Evolutionary conservation across 2,797 vertebrate genomes (phyloP).

Genomic region (Monodelphis domestica): DNA sequence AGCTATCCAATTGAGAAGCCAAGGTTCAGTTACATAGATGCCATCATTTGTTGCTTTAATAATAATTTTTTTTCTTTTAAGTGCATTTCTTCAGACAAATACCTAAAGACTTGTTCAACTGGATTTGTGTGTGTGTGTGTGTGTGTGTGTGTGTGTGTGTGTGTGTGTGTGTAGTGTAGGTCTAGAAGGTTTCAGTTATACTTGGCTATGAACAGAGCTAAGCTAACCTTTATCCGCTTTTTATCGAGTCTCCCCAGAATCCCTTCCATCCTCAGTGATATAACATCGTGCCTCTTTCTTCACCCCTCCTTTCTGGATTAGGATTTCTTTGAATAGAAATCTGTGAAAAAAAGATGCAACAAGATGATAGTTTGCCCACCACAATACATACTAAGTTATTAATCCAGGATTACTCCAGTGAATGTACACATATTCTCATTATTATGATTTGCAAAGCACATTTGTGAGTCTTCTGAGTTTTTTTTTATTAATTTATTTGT

Average conservation of each 20-base stretch:
- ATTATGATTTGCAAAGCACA: too few species aligned
- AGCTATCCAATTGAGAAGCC: slow-evolving; percentile 8
- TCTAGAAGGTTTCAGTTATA: neutral
- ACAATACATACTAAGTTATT: too few species aligned
- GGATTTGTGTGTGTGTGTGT: neutral
- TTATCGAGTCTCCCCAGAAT: neutral
- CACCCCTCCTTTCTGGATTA: neutral
- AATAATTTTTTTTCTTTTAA: slow-evolving; percentile 64
- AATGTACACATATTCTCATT: too few species aligned
- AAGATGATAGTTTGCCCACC: neutral
- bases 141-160: too few species aligned
- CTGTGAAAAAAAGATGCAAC: neutral
- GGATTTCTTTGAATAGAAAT: neutral
- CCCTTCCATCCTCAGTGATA: neutral
- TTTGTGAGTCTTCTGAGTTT: too few species aligned
- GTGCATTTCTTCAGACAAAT: slow-evolving; percentile 73
- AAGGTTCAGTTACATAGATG: neutral
- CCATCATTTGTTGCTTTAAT: slow-evolving; percentile 65
- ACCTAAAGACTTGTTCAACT: slow-evolving; percentile 41
- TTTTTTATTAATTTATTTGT: too few species aligned
- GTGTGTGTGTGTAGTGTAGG: too few species aligned
- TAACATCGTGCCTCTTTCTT: neutral
- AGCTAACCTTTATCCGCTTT: neutral
- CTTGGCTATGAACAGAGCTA: neutral
- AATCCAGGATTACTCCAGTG: too few species aligned